A percentile compares a stretch with the other conserved stretches of the same genome.
Evolutionary conservation across 2,888 invertebrate genomes (phyloP).

Genomic region (Charanyca ferruginea): DNA sequence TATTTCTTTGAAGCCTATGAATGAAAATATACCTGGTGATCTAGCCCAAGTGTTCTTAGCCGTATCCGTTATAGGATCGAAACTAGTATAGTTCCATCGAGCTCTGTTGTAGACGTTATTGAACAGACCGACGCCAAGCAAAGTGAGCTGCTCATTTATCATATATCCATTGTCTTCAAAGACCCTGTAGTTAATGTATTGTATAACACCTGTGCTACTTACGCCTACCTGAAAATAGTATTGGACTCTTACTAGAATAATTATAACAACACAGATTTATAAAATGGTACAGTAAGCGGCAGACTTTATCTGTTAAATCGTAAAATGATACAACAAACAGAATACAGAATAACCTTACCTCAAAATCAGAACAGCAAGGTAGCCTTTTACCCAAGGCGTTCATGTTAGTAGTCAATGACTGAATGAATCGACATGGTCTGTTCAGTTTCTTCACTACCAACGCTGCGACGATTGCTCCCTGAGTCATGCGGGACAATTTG

Average conservation of each 20-base stretch:
- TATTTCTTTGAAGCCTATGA: too few relatives aligned
- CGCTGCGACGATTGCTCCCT: conserved; percentile 92
- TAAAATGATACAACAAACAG: not conserved
- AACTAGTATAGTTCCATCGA: conserved; percentile 73
- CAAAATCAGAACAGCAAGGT: conserved; percentile 86
- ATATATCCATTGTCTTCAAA: conserved; percentile 87
- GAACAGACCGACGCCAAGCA: conserved; percentile 50
- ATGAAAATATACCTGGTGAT: conserved; percentile 73
- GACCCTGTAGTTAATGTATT: conserved; percentile 85
- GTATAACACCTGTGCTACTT: conserved; percentile 85
- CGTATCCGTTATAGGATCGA: conserved; percentile 74
- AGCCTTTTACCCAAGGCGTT: conserved; percentile 90
- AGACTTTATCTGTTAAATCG: too few relatives aligned
- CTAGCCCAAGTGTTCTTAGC: conserved; percentile 76
- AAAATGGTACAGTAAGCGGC: not conserved
- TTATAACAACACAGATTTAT: too few relatives aligned
- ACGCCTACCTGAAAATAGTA: conserved; percentile 52
- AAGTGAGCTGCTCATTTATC: conserved; percentile 70
- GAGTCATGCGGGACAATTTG: conserved; percentile 92
- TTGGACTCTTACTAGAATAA: too few relatives aligned
- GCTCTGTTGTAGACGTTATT: conserved; percentile 73
- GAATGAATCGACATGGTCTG: conserved; percentile 92
- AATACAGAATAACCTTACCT: conserved; percentile 69
- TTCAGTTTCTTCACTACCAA: conserved; percentile 91
- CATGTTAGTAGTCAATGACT: conserved; percentile 93